Evolutionary conservation across 2,113 vertebrate species (phyloP), one percentile per base, ranked within the genome.

Genomic region (Poeciliopsis retropinna): DNA sequence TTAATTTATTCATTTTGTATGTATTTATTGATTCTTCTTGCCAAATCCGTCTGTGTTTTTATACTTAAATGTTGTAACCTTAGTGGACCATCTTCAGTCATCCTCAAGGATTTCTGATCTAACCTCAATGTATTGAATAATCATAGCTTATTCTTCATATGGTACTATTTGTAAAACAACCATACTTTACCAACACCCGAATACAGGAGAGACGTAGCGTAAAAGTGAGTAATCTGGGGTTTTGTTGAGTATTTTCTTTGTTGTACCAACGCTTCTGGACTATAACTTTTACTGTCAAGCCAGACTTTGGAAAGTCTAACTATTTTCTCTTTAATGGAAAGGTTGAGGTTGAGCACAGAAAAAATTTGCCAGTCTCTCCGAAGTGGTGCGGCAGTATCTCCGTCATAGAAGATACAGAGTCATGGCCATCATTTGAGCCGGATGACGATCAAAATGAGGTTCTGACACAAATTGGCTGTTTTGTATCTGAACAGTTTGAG

Each of bases 1-100:
- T 89, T 78, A 57, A 85, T 85, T 88, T 88, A 76, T 89, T 81
- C 68, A 81, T 90, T 91, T 92, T 91, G 28, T 90, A 86, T 78
- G 75, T 89, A 85, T 89, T 89, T 82, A 89, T 88, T 89, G 25
- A 89, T 80, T 62, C 57, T 85, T 87, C 86, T 84, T 89, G 81
- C 71, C 76, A 79, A 82, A 77, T 75, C 75, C 80, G 67, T 81
- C 72, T 83, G 74, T 86, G 80, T 75, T 87, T 88, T 88, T 87
- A 87, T 88, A 89, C 75, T 72, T 82, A 32, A 79, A 78, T 76
- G 83, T 80, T 80, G 79, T 76, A 77, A 64, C 64, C 13, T 77
- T 73, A 69, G 71, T 66, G 60, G 76, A 79, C 69, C 69, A 71
- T 87, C 74, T 64, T 78, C 60, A 70, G 70, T 86, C 75, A 63